phyloP scores from a whole-genome alignment of 2,888 invertebrate species.

The Eueremaeus valkanovi region DNA sequence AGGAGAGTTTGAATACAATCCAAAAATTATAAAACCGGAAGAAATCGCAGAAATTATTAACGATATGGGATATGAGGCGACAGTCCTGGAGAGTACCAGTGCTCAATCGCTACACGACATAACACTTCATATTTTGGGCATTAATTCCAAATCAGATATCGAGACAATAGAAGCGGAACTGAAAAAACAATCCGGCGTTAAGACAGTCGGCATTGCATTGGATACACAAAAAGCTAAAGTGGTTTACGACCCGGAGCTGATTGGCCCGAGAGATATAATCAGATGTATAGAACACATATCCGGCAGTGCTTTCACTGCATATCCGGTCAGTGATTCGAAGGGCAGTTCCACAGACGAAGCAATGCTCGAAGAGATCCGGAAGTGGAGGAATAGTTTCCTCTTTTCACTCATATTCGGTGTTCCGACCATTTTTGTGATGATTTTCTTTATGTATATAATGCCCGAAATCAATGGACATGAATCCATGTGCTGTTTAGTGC shows the following conservation, averaged over 20 bases:
- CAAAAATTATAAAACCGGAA: constrained; percentile 55
- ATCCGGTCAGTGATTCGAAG: constrained; percentile 58
- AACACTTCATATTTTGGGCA: constrained; percentile 32
- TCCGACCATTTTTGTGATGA: constrained; percentile 94
- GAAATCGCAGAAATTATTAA: constrained; percentile 32
- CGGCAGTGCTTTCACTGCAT: constrained; percentile 67
- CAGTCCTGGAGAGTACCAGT: constrained; percentile 7
- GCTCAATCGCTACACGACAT: constrained; percentile 22
- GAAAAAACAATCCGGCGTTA: constrained; percentile 22
- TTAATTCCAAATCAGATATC: background rate
- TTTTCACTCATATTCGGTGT: constrained; percentile 88
- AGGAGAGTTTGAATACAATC: constrained; percentile 86
- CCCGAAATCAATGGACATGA: background rate
- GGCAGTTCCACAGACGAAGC: constrained; percentile 44
- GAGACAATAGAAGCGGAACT: constrained; percentile 3
- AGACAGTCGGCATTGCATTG: constrained; percentile 59
- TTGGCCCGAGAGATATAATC: constrained; percentile 74
- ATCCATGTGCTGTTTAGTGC: constrained; percentile 67
- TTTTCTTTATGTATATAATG: constrained; percentile 72
- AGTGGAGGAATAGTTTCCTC: constrained; percentile 87
- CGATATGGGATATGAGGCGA: constrained; percentile 38
- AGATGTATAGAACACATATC: constrained; percentile 76
- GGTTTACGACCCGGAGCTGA: constrained; percentile 70
- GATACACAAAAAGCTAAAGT: constrained; percentile 94
- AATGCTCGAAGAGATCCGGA: constrained; percentile 46